Percentiles rank a stretch among this genome's conserved stretches.
Conservation (phyloP, 1,140 invertebrate species). For the Ceratina japonica region DNA sequence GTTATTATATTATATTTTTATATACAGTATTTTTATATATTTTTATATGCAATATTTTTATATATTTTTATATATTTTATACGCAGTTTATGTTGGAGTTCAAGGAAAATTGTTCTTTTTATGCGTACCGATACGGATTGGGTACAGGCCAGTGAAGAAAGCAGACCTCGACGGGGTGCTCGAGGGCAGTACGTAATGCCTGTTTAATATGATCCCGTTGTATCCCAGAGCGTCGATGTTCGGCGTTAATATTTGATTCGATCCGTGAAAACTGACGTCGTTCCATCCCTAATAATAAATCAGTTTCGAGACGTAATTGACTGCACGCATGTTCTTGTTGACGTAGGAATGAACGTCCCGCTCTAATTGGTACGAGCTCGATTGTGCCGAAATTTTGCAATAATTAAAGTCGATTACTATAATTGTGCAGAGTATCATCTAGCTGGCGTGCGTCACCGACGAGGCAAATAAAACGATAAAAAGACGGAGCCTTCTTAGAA, state of each 20-base stretch:
- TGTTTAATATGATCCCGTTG: slow-evolving; percentile 84
- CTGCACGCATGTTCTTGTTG: neutral
- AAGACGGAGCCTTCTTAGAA: too few relatives aligned
- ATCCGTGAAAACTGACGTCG: slow-evolving; percentile 87
- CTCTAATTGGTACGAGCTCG: too few relatives aligned
- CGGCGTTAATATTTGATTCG: slow-evolving; percentile 84
- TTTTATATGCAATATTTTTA: too few relatives aligned
- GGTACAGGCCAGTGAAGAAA: slow-evolving; percentile 85
- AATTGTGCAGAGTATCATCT: too few relatives aligned
- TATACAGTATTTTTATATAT: too few relatives aligned
- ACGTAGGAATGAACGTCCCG: too few relatives aligned
- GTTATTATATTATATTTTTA: too few relatives aligned
- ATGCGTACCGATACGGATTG: slow-evolving; percentile 83
- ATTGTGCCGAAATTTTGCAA: too few relatives aligned
- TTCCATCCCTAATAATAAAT: slow-evolving; percentile 84
- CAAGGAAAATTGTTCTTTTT: neutral
- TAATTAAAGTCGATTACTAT: too few relatives aligned
- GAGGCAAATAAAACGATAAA: too few relatives aligned
- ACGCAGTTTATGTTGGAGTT: neutral
- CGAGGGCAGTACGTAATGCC: slow-evolving; percentile 83
- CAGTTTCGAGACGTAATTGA: neutral
- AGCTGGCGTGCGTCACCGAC: too few relatives aligned
- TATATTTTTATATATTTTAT: too few relatives aligned
- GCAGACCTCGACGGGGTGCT: slow-evolving; percentile 84
- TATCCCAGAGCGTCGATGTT: slow-evolving; percentile 85